Evolutionary conservation across 2,888 invertebrate genomes (phyloP).

Genomic region (Candidula unifasciata): DNA sequence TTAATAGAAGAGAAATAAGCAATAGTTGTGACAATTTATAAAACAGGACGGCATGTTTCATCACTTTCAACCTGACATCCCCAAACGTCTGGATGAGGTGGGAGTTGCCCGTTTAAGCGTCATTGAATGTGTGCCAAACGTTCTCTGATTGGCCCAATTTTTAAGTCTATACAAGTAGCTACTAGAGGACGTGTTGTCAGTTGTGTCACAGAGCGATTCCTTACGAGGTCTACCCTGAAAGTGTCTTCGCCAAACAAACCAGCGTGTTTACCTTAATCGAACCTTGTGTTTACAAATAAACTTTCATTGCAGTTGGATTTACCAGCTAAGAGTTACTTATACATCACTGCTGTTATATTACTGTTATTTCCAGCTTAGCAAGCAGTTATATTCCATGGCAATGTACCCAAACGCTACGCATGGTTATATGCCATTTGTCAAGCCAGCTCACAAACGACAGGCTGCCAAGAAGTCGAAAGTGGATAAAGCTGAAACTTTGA

Average conservation of each 20-base stretch:
- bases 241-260: background rate
- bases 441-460: slow-evolving; percentile 60
- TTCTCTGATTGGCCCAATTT: slow-evolving; percentile 41
- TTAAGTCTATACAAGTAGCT: slow-evolving; percentile 28
- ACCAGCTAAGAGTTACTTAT: background rate
- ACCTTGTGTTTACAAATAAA: background rate
- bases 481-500: slow-evolving; percentile 55
- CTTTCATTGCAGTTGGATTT: background rate
- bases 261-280: background rate
- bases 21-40: background rate
- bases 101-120: background rate
- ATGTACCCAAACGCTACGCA: slow-evolving; percentile 74
- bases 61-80: background rate
- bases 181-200: slow-evolving; percentile 2
- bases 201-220: background rate
- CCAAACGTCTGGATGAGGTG: background rate
- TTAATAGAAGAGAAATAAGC: background rate
- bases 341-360: background rate
- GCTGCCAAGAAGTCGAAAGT: slow-evolving; percentile 63
- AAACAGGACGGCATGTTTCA: slow-evolving; percentile 25
- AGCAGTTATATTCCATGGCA: slow-evolving; percentile 60
- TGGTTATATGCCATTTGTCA: slow-evolving; percentile 74
- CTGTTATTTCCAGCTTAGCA: background rate
- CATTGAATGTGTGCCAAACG: slow-evolving; percentile 48
- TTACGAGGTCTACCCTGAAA: background rate